A percentile compares a stretch with the other conserved stretches of the same genome.
Evolutionary conservation across 2,888 invertebrate genomes (phyloP).

Genomic region (Pyrrhosoma nymphula): DNA sequence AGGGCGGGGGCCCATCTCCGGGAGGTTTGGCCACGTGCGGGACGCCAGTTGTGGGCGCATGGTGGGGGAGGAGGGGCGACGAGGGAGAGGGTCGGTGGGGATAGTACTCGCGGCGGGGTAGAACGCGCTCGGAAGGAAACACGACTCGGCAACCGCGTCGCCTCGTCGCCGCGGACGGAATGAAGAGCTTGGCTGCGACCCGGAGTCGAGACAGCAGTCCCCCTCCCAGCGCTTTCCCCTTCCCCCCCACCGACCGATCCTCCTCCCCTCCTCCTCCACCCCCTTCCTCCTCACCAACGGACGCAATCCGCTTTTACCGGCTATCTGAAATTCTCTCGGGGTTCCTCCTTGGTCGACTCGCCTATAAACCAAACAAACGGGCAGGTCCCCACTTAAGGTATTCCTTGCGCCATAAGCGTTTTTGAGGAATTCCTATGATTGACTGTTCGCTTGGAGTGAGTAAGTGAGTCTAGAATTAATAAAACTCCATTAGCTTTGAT

Average conservation of each 20-base stretch:
- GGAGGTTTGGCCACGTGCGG: background rate
- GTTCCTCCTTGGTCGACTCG: background rate
- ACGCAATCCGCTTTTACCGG: background rate
- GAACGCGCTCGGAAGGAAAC: background rate
- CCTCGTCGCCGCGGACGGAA: background rate
- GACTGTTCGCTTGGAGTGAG: background rate
- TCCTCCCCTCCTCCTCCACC: background rate
- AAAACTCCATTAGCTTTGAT: background rate
- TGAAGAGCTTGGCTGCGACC: background rate
- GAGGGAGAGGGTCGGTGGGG: background rate
- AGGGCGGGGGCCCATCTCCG: background rate
- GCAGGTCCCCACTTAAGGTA: background rate
- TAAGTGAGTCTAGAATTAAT: background rate
- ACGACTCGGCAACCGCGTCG: background rate
- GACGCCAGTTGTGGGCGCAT: background rate
- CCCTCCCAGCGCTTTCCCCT: background rate
- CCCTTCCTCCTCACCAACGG: background rate
- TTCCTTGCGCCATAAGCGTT: background rate
- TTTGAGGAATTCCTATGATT: background rate
- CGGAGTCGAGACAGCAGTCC: background rate
- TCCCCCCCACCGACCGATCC: background rate
- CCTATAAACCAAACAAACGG: background rate
- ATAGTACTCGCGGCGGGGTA: background rate
- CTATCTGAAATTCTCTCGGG: slow-evolving; percentile 3
- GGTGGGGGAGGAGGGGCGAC: background rate